Base-by-base conservation (phyloP, 2,888 invertebrate genomes). In the Entomobrya proxima region DNA sequence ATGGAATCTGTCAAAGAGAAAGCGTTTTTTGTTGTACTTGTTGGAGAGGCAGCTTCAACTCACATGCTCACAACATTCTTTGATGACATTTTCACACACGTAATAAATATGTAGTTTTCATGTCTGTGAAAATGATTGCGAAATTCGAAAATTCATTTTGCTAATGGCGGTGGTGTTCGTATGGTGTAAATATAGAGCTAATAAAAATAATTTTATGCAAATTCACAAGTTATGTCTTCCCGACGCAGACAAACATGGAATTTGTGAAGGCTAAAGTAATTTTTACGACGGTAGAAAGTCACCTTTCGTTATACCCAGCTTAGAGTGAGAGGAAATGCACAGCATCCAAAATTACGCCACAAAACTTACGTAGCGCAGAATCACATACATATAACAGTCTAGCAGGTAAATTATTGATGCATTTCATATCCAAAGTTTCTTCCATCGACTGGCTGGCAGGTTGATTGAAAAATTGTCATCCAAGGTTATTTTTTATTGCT, bases 391-490 rank as follows among this genome's bases (percentile, higher is more conserved):
- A 2, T 5, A 55, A 15, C n/a, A 40, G 55, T 24, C 18, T 11
- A 21, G 18, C 74, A 72, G 81, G 61, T 78, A 78, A 47, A 18
- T 40, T 80, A 55, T 55, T 37, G 40, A 6, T 58, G 11, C 18
- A 18, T 47, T 44, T 24, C 69, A 40, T 69, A 69, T 32, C 1
- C 15, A 13, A 72, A 30, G 72, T 15, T 72, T 47, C 9, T 18
- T 32, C 50, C 15, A 35, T 32, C 37, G 24, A 61, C 18, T 55
- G 40, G 35, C 27, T 30, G 52, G 47, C 76, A 78, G 64, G 72
- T 72, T 84, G 72, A 84, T 84, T 78, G 78, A 72, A 78, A 84
- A 84, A 84, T 55, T 84, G 76, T 75, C 76, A 67, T 44, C 64
- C 84, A 84, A 84, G 84, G 84, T 76, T 78, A 72, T 15, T 47